phyloP scores from a whole-genome alignment of 2,113 vertebrate genomes.

The Xiphophorus couchianus region DNA sequence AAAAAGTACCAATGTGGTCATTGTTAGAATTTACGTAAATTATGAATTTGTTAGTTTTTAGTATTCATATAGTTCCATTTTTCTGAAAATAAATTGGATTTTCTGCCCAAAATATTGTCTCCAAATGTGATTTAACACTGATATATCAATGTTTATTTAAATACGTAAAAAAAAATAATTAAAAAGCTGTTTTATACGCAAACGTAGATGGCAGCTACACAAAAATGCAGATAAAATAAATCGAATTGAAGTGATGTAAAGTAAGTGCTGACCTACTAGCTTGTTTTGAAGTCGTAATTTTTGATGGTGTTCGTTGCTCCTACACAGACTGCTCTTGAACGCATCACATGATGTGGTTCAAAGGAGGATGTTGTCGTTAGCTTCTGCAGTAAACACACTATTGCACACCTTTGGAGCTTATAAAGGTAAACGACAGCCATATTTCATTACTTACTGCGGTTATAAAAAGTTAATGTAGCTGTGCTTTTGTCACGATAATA shows the following conservation, averaged over 20 bases:
- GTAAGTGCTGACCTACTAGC: neutral
- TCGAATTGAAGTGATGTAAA: neutral
- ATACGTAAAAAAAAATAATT: neutral
- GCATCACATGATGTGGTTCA: slow-evolving; percentile 1
- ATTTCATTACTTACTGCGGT: neutral
- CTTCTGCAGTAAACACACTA: slow-evolving; percentile 22
- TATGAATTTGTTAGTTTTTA: neutral
- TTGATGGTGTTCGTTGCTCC: neutral
- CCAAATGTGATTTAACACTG: neutral
- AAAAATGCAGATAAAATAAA: neutral
- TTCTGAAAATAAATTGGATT: neutral
- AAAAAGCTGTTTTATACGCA: neutral
- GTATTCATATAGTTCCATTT: neutral
- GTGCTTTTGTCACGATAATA: neutral
- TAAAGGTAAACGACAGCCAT: slow-evolving; percentile 46
- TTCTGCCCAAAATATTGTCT: neutral
- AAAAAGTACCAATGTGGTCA: neutral
- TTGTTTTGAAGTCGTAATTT: neutral
- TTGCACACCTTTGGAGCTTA: slow-evolving; percentile 22
- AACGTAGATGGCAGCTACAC: neutral
- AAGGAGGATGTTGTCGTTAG: slow-evolving; percentile 50
- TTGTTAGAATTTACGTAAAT: neutral
- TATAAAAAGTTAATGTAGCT: neutral
- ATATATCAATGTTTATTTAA: neutral
- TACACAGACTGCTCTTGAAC: slow-evolving; percentile 20